Evolutionary conservation across 2,888 invertebrate species (phyloP).

Genomic region (Bimastos eiseni): DNA sequence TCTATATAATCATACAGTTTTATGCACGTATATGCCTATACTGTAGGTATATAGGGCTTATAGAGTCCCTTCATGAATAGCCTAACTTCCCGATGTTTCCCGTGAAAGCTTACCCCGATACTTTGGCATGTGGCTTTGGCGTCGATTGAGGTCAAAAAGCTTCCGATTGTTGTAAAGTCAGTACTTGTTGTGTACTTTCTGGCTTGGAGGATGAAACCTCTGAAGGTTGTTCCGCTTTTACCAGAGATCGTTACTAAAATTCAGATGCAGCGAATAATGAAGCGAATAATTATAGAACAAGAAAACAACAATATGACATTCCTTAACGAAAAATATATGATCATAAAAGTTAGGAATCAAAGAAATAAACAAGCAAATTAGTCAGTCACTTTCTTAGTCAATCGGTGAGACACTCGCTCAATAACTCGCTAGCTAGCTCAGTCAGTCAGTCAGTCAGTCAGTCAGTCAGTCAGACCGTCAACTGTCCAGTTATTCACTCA

Average conservation of each 20-base stretch:
- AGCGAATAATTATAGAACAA: neutral
- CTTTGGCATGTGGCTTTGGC: neutral
- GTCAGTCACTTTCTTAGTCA: no score
- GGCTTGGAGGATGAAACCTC: constrained; percentile 15
- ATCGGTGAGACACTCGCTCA: no score
- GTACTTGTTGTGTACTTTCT: neutral
- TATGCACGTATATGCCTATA: no score
- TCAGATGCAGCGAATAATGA: neutral
- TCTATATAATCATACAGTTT: no score
- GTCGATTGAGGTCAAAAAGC: neutral
- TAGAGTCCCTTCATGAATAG: neutral
- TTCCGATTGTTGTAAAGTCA: neutral
- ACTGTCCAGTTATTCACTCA: no score
- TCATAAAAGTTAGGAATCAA: no score
- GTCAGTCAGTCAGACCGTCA: neutral
- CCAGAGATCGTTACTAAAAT: neutral
- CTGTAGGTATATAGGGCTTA: no score
- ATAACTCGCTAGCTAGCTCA: no score
- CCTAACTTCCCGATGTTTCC: neutral
- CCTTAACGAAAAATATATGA: no score
- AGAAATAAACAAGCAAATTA: no score
- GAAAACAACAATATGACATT: neutral
- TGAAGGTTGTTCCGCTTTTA: neutral
- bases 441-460: neutral
- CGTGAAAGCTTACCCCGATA: neutral